These are phyloP conservation scores for Melanotaenia parkinsoni DNA, from an alignment of 2,797 vertebrate genomes.

Conservation along the genomic window DNA sequence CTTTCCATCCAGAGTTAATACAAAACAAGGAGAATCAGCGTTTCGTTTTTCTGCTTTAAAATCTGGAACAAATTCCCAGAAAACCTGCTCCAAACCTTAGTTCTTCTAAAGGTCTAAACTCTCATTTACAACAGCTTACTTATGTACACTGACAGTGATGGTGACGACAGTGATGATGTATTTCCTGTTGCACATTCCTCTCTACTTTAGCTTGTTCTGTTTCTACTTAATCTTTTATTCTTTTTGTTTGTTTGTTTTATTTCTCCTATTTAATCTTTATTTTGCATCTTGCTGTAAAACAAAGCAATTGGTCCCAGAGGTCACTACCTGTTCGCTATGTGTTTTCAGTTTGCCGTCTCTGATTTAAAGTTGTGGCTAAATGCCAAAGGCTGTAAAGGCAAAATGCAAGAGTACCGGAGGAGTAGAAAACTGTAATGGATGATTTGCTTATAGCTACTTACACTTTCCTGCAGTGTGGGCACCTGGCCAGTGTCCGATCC, in stretches of 20 bases:
- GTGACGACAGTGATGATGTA: too few species aligned
- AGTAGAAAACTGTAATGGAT: conserved; percentile 14
- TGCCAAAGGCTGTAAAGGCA: conserved; percentile 11
- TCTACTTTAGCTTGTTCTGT: neutral
- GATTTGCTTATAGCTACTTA: conserved; percentile 78
- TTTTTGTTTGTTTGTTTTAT: too few species aligned
- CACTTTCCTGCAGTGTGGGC: conserved; percentile 97
- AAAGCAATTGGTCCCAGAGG: neutral
- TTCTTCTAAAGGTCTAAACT: too few species aligned
- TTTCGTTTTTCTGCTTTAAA: too few species aligned
- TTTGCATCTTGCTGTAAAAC: neutral
- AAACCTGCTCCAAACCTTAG: too few species aligned
- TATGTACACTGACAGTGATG: too few species aligned
- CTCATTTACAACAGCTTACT: too few species aligned
- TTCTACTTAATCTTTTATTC: neutral
- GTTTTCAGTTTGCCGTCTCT: neutral
- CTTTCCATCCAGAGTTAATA: too few species aligned
- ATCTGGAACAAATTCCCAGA: too few species aligned
- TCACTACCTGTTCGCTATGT: neutral
- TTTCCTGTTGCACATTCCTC: too few species aligned
- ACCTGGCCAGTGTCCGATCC: conserved; percentile 91
- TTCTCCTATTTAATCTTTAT: neutral
- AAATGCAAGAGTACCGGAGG: neutral
- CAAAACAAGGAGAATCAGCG: too few species aligned
- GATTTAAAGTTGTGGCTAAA: conserved; percentile 8